Evolutionary conservation across 2,797 vertebrate genomes (phyloP).

Genomic region (Limnodromus scolopaceus): DNA sequence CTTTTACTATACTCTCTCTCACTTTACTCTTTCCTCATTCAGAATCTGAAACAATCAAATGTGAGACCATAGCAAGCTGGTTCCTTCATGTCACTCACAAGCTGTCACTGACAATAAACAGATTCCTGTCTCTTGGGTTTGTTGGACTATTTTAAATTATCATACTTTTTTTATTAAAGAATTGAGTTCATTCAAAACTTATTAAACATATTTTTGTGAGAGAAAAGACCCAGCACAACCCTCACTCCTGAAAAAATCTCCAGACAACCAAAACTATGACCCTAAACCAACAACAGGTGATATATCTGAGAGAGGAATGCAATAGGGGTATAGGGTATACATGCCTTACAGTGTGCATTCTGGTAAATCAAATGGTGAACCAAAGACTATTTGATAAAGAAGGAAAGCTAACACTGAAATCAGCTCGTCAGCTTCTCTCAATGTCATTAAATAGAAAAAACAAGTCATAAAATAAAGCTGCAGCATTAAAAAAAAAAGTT

Average conservation of each 20-base stretch:
- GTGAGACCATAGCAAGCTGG: background rate
- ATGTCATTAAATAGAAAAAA: background rate
- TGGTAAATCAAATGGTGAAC: background rate
- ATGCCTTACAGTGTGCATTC: background rate
- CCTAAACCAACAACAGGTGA: background rate
- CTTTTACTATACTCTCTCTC: background rate
- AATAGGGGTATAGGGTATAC: background rate
- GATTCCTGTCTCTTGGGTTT: background rate
- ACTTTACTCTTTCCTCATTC: background rate
- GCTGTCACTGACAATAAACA: background rate
- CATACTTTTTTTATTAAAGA: background rate
- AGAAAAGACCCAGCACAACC: accelerated
- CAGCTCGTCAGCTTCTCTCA: background rate
- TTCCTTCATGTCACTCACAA: background rate
- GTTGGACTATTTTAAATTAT: background rate
- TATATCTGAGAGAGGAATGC: background rate
- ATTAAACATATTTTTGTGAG: background rate
- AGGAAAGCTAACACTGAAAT: background rate
- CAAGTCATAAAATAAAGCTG: background rate
- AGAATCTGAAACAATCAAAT: background rate
- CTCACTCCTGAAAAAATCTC: too few species aligned
- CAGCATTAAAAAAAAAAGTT: background rate
- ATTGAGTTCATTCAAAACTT: background rate
- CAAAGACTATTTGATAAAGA: background rate
- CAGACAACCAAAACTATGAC: accelerated